These are phyloP conservation scores for Adoxophyes honmai DNA, from an alignment of 1,140 invertebrate genomes.

Conservation along the genomic window DNA sequence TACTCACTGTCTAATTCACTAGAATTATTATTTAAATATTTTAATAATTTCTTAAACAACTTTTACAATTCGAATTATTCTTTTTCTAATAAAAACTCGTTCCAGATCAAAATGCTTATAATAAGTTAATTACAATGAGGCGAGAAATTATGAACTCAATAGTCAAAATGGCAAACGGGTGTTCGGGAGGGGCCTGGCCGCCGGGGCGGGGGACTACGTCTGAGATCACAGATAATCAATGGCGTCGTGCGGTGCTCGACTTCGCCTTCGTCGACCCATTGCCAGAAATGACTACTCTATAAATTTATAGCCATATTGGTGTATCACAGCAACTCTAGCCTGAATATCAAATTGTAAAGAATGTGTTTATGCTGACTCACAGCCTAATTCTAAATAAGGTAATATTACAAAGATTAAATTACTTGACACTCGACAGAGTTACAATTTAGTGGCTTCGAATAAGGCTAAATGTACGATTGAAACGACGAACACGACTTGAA, in stretches of 20 bases:
- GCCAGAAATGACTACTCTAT: constrained; percentile 48
- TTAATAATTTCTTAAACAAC: constrained; percentile 64
- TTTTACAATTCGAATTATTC: constrained; percentile 59
- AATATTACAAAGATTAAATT: constrained; percentile 52
- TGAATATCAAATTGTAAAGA: constrained; percentile 70
- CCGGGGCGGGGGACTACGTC: constrained; percentile 28
- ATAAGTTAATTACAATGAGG: constrained; percentile 21
- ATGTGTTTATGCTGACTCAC: constrained; percentile 64
- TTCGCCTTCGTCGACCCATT: constrained; percentile 32
- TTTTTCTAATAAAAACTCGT: constrained; percentile 51
- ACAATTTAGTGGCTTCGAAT: constrained; percentile 34
- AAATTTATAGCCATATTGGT: constrained; percentile 70
- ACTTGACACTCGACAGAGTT: constrained; percentile 33
- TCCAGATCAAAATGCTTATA: constrained; percentile 43
- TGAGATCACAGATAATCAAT: constrained; percentile 53
- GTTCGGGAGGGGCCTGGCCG: constrained; percentile 14
- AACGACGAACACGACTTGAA: constrained; percentile 52
- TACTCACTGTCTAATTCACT: constrained; percentile 70
- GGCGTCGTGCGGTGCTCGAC: constrained; percentile 30
- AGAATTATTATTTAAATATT: constrained; percentile 72
- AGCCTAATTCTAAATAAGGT: constrained; percentile 66
- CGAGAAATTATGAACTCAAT: constrained; percentile 23
- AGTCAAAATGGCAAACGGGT: constrained; percentile 20
- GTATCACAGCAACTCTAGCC: constrained; percentile 76
- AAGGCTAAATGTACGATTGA: constrained; percentile 51